Conservation (phyloP, 2,888 invertebrate species). For the Steinernema hermaphroditum region DNA sequence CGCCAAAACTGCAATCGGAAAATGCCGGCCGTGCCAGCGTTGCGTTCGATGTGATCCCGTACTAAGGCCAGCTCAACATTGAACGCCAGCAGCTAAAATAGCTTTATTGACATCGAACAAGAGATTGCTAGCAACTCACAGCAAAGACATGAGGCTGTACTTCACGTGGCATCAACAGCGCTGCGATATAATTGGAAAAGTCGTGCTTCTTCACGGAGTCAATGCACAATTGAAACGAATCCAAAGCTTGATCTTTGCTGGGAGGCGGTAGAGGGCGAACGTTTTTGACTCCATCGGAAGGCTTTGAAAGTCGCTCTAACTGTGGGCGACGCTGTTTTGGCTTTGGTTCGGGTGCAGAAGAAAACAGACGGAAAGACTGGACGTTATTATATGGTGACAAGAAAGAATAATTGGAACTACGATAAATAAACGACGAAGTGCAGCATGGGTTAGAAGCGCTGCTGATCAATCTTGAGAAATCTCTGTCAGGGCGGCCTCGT, state of each 20-base stretch:
- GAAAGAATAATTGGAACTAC: no score
- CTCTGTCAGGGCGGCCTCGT: no score
- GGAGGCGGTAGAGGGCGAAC: slow-evolving; percentile 35
- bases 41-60: slow-evolving; percentile 58
- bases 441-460: no score
- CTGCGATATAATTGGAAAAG: slow-evolving; percentile 86
- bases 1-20: slow-evolving; percentile 87
- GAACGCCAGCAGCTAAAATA: slow-evolving; percentile 85
- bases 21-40: slow-evolving; percentile 53
- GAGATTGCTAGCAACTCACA: slow-evolving; percentile 37
- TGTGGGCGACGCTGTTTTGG: background rate
- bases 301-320: slow-evolving; percentile 7
- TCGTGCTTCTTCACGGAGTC: slow-evolving; percentile 76
- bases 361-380: no score
- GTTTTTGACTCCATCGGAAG: background rate
- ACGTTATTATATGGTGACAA: no score
- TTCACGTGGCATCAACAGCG: slow-evolving; percentile 73
- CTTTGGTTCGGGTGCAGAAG: no score
- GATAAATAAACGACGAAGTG: no score
- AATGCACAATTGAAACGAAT: slow-evolving; percentile 72
- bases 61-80: slow-evolving; percentile 88
- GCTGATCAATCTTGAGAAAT: no score
- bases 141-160: slow-evolving; percentile 48
- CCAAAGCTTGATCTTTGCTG: slow-evolving; percentile 45
- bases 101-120: slow-evolving; percentile 58